Evolutionary conservation across 2,113 vertebrate species (phyloP), one percentile per base, ranked within the genome.

Genomic region (Dasypus novemcinctus): DNA sequence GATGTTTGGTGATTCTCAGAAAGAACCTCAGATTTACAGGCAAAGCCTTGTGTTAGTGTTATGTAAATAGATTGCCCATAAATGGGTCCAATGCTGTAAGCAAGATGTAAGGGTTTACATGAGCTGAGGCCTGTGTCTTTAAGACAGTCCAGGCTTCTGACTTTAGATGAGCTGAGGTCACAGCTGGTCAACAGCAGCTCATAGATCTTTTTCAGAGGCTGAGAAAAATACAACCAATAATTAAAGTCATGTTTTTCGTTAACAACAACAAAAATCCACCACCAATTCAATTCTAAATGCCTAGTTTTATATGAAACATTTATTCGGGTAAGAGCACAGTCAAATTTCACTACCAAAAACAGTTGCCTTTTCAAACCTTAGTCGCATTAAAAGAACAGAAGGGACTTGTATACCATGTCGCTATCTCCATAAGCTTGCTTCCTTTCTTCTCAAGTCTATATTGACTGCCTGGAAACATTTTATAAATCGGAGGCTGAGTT

Each of bases 161-260:
- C 31, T 74, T 33, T 4, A 13, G 36, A 43, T 36, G 18, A 74
- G 82, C 87, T 27, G 2, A 90, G 61, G 63, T 86, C 86, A 71
- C 69, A 54, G 83, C 91, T 96, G 96, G 91, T 64, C 89, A 71
- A 49, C 82, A 59, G 94, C 86, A 91, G 89, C 82, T 79, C 71
- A 0, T 0, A 23, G 71, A 43, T 64, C 79, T 64, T 82, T 85
- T 63, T 71, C 14, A 2, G 85, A 96, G 95, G 86, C 93, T 91
- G 88, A 95, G 91, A 96, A 96, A 97, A 96, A 95, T 64, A 89
- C 54, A 93, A 75, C 82, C 88, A 78, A 52, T 88, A 97, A 96
- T 97, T 96, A 97, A 97, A 96, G 91, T 89, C 93, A 95, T 93
- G 95, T 78, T 97, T 96, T 96, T 86, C 79, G 12, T 94, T 69